phyloP scores from a whole-genome alignment of 2,888 invertebrate genomes.

The Himalopsyche tibetana region DNA sequence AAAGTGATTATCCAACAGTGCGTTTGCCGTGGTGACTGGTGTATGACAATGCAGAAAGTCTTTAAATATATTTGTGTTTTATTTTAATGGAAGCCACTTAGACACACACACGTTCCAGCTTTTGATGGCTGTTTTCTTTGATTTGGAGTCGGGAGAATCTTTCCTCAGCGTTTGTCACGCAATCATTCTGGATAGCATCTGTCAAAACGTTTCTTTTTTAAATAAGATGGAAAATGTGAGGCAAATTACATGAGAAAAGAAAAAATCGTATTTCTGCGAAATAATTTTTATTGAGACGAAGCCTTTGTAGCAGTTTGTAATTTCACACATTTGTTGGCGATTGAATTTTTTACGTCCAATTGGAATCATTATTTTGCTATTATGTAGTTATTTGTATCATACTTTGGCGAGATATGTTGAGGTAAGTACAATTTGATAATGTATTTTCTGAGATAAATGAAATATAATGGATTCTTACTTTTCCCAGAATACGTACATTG shows the following conservation, averaged over 20 bases:
- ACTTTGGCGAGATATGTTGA: neutral
- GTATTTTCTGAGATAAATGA: neutral
- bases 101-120: conserved; percentile 19
- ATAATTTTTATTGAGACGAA: neutral
- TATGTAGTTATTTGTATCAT: neutral
- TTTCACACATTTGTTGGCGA: conserved; percentile 15
- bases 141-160: neutral
- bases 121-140: neutral
- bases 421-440: neutral
- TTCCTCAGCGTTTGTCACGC: conserved; percentile 1
- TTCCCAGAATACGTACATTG: neutral
- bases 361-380: conserved; percentile 16
- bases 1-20: neutral
- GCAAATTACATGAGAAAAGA: conserved; percentile 2
- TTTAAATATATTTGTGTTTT: neutral
- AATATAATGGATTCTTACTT: neutral
- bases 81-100: conserved; percentile 1
- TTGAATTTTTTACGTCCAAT: neutral
- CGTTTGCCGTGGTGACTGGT: neutral
- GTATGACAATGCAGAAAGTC: neutral
- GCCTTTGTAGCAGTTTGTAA: neutral
- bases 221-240: neutral
- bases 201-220: conserved; percentile 1
- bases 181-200: conserved; percentile 1
- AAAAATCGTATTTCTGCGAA: conserved; percentile 5